Conservation (phyloP, 2,797 vertebrate species). For the Takifugu ocellatus region DNA sequence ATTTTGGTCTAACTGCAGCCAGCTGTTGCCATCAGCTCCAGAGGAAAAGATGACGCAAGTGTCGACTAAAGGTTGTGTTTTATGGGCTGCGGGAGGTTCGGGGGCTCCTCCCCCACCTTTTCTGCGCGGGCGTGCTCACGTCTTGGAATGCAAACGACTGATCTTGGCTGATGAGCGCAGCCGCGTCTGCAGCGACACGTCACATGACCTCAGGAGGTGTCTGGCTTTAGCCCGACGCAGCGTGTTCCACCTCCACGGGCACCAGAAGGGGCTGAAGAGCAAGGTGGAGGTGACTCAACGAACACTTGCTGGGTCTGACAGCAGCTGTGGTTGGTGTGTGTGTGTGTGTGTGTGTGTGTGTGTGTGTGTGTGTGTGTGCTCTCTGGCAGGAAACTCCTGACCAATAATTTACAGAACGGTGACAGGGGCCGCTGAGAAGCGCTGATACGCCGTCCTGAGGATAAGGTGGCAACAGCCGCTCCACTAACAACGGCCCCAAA, state of each 20-base stretch:
- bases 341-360: slow-evolving; percentile 10
- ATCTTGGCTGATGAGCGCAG: slow-evolving; percentile 4
- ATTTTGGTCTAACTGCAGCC: slow-evolving; percentile 27
- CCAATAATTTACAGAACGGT: slow-evolving; percentile 46
- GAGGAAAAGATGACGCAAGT: slow-evolving; percentile 42
- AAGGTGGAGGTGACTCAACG: background rate
- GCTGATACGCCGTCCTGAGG: slow-evolving; percentile 26
- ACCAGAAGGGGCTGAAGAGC: slow-evolving; percentile 13
- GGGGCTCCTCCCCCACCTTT: slow-evolving; percentile 31
- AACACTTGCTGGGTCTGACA: slow-evolving; percentile 13
- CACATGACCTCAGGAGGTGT: slow-evolving; percentile 44
- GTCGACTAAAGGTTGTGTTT: slow-evolving; percentile 45
- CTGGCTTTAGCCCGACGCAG: slow-evolving; percentile 37
- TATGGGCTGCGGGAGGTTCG: background rate
- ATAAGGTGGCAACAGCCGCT: slow-evolving; percentile 26
- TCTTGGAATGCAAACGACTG: slow-evolving; percentile 63
- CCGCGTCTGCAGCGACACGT: slow-evolving; percentile 41
- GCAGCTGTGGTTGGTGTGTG: slow-evolving; percentile 2
- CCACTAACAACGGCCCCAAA: slow-evolving; percentile 44
- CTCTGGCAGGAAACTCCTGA: slow-evolving; percentile 48
- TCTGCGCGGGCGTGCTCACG: slow-evolving; percentile 19
- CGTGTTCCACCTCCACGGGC: slow-evolving; percentile 3
- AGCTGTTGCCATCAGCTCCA: slow-evolving; percentile 38
- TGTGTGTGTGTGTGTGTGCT: too few species aligned
- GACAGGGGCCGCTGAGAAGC: slow-evolving; percentile 43